Evolutionary conservation across 2,797 vertebrate genomes (phyloP).

Genomic region (Arremon brunneinucha): DNA sequence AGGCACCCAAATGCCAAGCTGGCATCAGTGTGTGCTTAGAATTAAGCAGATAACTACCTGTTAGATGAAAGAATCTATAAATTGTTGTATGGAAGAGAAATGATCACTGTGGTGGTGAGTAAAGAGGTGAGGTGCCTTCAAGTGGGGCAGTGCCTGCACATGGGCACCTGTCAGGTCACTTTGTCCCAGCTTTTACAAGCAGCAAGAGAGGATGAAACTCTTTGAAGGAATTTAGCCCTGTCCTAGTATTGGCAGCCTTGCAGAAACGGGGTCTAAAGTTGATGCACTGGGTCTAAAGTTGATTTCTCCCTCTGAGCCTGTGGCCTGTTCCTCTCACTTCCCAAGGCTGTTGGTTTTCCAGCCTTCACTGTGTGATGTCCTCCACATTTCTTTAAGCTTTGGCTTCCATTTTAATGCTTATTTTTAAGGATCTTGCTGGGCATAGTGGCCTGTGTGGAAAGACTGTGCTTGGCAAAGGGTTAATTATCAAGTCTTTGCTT

Average conservation of each 20-base stretch:
- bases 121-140: background rate
- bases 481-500: background rate
- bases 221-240: background rate
- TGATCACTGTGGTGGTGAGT: background rate
- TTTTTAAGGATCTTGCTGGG: background rate
- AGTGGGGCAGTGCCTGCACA: fast-evolving
- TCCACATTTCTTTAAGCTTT: background rate
- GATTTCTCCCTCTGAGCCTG: background rate
- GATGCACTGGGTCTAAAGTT: background rate
- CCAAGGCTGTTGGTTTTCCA: background rate
- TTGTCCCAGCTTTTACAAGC: background rate
- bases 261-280: background rate
- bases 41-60: background rate
- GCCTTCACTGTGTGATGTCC: too few relatives aligned
- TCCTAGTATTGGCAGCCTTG: background rate
- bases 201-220: background rate
- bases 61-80: background rate
- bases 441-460: background rate
- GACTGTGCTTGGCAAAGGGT: background rate
- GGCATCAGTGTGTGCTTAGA: background rate
- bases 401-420: background rate
- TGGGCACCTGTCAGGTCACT: background rate
- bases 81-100: background rate
- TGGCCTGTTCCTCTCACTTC: fast-evolving
- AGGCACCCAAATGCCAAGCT: background rate